Conservation (phyloP, 2,888 invertebrate species). For the Deladenus siricidicola region DNA sequence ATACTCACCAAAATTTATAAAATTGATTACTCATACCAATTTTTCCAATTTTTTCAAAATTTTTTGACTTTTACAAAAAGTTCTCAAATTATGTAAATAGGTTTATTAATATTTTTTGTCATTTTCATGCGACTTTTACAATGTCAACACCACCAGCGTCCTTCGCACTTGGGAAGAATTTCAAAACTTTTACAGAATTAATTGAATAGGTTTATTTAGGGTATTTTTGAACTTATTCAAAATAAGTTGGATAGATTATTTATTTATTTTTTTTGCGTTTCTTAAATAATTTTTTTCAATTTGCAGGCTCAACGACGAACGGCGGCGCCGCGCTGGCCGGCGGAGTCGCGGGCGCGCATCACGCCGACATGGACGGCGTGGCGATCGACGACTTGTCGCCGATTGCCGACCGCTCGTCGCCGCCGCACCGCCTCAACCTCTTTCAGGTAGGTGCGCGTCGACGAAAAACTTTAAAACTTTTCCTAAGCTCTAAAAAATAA, state of each 20-base stretch:
- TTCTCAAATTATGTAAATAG: too few species aligned
- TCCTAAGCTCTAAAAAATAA: too few species aligned
- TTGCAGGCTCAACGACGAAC: conserved; percentile 23
- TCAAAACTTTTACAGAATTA: neutral
- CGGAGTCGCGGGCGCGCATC: neutral
- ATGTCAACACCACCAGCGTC: too few species aligned
- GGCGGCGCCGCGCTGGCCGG: conserved; percentile 4
- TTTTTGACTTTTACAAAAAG: too few species aligned
- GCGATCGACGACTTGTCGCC: conserved; percentile 45
- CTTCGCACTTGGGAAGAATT: neutral
- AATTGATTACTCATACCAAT: too few species aligned
- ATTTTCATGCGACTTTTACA: too few species aligned
- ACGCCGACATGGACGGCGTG: conserved; percentile 27
- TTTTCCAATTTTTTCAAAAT: too few species aligned
- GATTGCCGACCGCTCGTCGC: conserved; percentile 36
- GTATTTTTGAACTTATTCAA: neutral
- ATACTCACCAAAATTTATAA: too few species aligned
- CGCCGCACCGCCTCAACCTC: conserved; percentile 36
- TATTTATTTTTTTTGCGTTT: neutral
- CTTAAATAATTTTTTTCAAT: neutral
- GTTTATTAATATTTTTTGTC: too few species aligned
- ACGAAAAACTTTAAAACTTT: too few species aligned
- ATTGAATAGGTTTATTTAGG: neutral
- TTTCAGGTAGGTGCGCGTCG: conserved; percentile 38
- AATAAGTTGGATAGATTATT: neutral